These are phyloP conservation scores for Athalia circularis DNA, from an alignment of 2,888 invertebrate species.

Conservation along the genomic window DNA sequence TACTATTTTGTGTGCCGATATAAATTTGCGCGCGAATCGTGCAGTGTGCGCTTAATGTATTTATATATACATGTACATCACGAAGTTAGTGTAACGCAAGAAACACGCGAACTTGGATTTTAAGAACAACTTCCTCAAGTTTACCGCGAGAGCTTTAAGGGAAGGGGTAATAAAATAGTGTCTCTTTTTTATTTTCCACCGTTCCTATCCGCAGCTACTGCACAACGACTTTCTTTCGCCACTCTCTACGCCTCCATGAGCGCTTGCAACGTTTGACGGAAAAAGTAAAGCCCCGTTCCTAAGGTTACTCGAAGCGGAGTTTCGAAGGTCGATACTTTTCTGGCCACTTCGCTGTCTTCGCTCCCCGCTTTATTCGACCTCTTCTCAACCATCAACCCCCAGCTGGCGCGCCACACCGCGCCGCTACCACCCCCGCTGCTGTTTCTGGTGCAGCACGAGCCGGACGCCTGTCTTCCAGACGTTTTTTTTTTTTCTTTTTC, in stretches of 20 bases:
- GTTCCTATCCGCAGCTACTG: conserved; percentile 8
- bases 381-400: too few relatives aligned
- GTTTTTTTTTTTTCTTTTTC: background rate
- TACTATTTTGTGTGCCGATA: too few relatives aligned
- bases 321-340: conserved; percentile 30
- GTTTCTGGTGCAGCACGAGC: too few relatives aligned
- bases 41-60: too few relatives aligned
- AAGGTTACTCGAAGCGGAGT: background rate
- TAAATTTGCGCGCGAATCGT: too few relatives aligned
- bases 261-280: conserved; percentile 20
- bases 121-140: too few relatives aligned
- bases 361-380: background rate
- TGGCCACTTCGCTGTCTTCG: background rate
- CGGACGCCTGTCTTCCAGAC: too few relatives aligned
- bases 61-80: too few relatives aligned
- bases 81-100: too few relatives aligned
- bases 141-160: background rate
- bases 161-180: conserved; percentile 24
- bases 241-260: conserved; percentile 35
- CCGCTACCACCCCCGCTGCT: too few relatives aligned
- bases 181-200: conserved; percentile 19
- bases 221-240: conserved; percentile 17
- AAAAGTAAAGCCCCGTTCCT: conserved; percentile 26
- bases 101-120: too few relatives aligned
- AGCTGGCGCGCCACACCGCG: too few relatives aligned